phyloP scores from a whole-genome alignment of 2,113 vertebrate genomes.

The Gymnocephalus cernua region DNA sequence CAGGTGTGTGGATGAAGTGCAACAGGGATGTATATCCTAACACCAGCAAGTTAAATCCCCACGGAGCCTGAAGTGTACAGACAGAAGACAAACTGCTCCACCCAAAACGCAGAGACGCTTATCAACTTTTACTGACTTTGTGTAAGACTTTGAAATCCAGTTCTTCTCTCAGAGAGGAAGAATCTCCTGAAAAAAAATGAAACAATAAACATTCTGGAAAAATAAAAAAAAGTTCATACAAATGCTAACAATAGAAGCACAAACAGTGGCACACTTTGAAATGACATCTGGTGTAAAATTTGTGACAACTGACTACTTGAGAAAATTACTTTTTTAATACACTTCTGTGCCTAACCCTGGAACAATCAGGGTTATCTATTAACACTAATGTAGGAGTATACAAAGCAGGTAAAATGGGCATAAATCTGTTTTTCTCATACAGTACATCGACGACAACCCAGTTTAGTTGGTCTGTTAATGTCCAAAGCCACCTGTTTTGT shows the following conservation, averaged over 20 bases:
- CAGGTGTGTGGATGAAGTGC: neutral
- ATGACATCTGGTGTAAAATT: constrained; percentile 1
- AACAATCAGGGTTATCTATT: neutral
- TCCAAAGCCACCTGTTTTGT: too few relatives aligned
- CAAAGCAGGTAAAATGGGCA: neutral
- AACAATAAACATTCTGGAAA: neutral
- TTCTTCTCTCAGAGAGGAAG: constrained; percentile 24
- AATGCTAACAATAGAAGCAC: constrained; percentile 34
- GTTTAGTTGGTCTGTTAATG: neutral
- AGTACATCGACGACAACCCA: constrained; percentile 1
- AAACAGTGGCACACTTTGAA: neutral
- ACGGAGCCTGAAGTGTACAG: constrained; percentile 4
- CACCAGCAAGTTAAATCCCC: constrained; percentile 43
- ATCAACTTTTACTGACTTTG: constrained; percentile 14
- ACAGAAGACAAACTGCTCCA: constrained; percentile 15
- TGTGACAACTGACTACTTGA: neutral
- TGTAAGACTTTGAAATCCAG: constrained; percentile 52
- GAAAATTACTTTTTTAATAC: neutral
- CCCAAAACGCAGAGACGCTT: neutral
- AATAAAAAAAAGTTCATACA: constrained; percentile 1
- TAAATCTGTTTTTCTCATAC: neutral
- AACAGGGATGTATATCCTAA: neutral
- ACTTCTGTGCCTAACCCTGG: neutral
- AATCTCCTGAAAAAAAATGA: neutral
- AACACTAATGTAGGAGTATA: neutral